Evolutionary conservation across 2,797 vertebrate genomes (phyloP).

Genomic region (Lagothrix lagotricha): DNA sequence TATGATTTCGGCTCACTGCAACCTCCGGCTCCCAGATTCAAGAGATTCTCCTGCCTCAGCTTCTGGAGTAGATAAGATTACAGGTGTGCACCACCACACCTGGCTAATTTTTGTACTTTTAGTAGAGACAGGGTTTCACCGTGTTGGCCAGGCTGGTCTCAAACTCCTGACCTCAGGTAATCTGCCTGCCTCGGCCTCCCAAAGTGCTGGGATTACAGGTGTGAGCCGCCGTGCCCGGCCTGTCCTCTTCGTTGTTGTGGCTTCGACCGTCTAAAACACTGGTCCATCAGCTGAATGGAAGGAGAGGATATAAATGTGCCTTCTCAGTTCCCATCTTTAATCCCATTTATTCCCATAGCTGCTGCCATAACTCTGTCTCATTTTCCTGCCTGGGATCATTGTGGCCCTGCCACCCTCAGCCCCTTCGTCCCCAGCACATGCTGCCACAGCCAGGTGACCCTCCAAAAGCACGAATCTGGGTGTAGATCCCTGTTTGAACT

Average conservation of each 20-base stretch:
- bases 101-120: neutral
- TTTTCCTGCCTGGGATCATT: neutral
- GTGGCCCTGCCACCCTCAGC: neutral
- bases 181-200: neutral
- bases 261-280: neutral
- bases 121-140: neutral
- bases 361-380: too few species aligned
- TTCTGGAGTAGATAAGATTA: neutral
- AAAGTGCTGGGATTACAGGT: neutral
- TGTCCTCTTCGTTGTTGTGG: neutral
- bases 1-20: neutral
- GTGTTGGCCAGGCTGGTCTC: neutral
- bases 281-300: neutral
- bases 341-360: too few species aligned
- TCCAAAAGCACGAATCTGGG: neutral
- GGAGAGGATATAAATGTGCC: neutral
- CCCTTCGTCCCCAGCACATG: neutral
- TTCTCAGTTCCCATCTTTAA: neutral
- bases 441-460: neutral
- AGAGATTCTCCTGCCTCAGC: neutral
- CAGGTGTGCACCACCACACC: rapidly evolving
- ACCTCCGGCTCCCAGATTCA: neutral
- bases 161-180: neutral
- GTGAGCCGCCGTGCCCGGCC: neutral
- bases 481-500: neutral